These are phyloP conservation scores for Polypterus bichir DNA, from an alignment of 2,113 vertebrate species.

Conservation along the genomic window DNA sequence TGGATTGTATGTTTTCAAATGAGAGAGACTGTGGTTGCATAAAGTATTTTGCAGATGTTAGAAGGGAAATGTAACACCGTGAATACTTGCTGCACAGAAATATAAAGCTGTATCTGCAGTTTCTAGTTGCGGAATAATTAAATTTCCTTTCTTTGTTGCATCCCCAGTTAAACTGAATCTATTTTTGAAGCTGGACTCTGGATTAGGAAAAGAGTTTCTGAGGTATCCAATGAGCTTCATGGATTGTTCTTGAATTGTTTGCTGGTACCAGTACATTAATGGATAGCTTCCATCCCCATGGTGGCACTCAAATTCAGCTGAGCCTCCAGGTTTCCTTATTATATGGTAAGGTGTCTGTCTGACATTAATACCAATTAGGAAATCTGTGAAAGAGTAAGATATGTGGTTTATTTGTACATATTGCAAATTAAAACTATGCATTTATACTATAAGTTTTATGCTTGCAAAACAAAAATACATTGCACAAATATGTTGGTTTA, in stretches of 20 bases:
- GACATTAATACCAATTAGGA: too few species aligned
- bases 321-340: not conserved
- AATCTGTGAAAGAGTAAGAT: too few species aligned
- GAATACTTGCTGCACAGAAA: conserved; percentile 29
- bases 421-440: too few species aligned
- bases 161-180: conserved; percentile 19
- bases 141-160: not conserved
- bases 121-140: conserved; percentile 12
- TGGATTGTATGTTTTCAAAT: too few species aligned
- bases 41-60: too few species aligned
- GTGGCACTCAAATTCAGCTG: conserved; percentile 20
- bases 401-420: too few species aligned
- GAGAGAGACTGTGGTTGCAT: too few species aligned
- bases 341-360: too few species aligned
- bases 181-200: conserved; percentile 11
- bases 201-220: not conserved
- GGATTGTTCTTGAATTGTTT: not conserved
- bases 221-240: conserved; percentile 28
- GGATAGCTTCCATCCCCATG: conserved; percentile 14
- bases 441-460: too few species aligned
- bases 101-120: conserved; percentile 21
- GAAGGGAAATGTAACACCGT: conserved; percentile 20
- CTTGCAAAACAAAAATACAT: too few species aligned
- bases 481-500: too few species aligned
- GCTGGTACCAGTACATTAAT: conserved; percentile 34